Evolutionary conservation across 2,113 vertebrate species (phyloP).

Genomic region (Phyllopteryx taeniolatus): DNA sequence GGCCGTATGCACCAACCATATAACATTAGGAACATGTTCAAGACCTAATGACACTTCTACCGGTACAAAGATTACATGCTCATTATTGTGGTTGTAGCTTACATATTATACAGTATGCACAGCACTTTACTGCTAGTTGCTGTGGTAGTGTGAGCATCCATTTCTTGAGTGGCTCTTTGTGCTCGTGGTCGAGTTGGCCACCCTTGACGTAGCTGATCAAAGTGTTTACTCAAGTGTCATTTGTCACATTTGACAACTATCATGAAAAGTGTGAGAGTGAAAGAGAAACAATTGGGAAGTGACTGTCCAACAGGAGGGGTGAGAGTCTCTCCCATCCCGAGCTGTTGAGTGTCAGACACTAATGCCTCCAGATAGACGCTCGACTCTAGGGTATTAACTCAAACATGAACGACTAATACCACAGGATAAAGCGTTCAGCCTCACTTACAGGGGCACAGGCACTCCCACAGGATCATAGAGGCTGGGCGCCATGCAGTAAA

Average conservation of each 20-base stretch:
- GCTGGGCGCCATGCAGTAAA: slow-evolving; percentile 60
- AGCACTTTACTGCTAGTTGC: neutral
- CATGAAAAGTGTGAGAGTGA: slow-evolving; percentile 32
- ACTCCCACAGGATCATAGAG: slow-evolving; percentile 61
- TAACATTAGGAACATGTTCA: too few species aligned
- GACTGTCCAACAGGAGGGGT: slow-evolving; percentile 27
- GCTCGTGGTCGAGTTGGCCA: neutral
- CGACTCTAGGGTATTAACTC: slow-evolving; percentile 71
- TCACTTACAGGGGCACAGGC: slow-evolving; percentile 64
- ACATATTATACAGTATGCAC: neutral
- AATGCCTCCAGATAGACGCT: slow-evolving; percentile 64
- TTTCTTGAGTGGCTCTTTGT: neutral
- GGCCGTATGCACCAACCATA: too few species aligned
- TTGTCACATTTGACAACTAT: slow-evolving; percentile 34
- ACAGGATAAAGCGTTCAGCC: slow-evolving; percentile 67
- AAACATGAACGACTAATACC: slow-evolving; percentile 71
- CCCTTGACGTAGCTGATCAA: neutral
- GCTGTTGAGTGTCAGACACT: slow-evolving; percentile 63
- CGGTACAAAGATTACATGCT: neutral
- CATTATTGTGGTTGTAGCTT: neutral
- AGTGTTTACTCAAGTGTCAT: neutral
- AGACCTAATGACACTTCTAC: too few species aligned
- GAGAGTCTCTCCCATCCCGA: slow-evolving; percentile 44
- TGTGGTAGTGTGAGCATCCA: neutral
- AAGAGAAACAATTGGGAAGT: slow-evolving; percentile 23